Evolutionary conservation across 2,113 vertebrate genomes (phyloP), one percentile per base, ranked within the genome.

Genomic region (Gnathonemus echidnorhynchus): DNA sequence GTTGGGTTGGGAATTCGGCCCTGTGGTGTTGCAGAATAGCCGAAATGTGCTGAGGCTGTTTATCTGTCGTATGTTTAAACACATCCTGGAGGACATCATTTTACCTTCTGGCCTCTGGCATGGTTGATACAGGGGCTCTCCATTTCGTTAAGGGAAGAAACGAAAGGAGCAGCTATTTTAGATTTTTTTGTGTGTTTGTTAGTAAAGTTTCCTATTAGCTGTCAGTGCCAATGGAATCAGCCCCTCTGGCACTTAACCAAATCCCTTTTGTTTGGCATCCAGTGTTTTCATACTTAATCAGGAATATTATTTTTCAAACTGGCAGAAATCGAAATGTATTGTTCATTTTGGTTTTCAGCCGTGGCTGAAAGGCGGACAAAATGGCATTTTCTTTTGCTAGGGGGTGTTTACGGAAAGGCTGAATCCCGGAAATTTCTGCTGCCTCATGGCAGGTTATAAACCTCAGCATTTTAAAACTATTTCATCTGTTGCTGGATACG

Each of bases 271-370:
- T 80, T 31, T 13, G 8, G 13, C 74, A 19, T 42, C 74, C 35
- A 42, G 74, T 80, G 74, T 80, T 80, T 35, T 80, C 13, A 5
- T 42, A 80, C 13, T 19, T 80, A 80, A 42, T 35, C 74, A 80
- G 35, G 74, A 80, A 80, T 80, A 80, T 80, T 35, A 80, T 80
- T 80, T 80, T 80, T 80, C 74, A 80, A 42, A 80, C 31, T 80
- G 74, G 74, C 74, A 80, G 74, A 42, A 42, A 70, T 70, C 27
- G 0, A 31, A 42, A 80, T 2, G 5, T 80, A 39, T 80, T 42
- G 62, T 27, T 70, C 10, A 27, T 70, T 70, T 70, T 31, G 62
- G 58, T 66, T 66, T 66, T 66, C 58, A 66, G 58, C 58, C 9
- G n/a, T 27, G 31, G 80, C 80, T 84, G 42, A 7, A 84, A 48